Evolutionary conservation across 2,797 vertebrate genomes (phyloP).

Genomic region (Tympanoctomys barrerae): DNA sequence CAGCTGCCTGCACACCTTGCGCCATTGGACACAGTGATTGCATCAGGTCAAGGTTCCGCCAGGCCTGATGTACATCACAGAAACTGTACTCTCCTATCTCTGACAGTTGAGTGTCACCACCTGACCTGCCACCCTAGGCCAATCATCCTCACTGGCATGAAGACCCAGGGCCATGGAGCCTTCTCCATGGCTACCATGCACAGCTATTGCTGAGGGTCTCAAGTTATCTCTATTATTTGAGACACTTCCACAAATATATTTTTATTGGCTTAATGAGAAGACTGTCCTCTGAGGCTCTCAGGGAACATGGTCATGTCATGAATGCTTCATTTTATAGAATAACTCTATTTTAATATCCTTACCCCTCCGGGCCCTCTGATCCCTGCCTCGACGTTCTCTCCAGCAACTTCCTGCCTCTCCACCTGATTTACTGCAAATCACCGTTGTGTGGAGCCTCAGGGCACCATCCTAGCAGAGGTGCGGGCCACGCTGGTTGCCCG

Average conservation of each 20-base stretch:
- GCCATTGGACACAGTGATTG: background rate
- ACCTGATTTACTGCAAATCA: conserved; percentile 14
- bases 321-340: background rate
- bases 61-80: background rate
- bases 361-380: background rate
- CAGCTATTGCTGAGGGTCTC: background rate
- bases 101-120: background rate
- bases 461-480: background rate
- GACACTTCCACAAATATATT: background rate
- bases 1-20: background rate
- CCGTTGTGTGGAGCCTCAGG: background rate
- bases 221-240: background rate
- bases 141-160: background rate
- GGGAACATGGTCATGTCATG: background rate
- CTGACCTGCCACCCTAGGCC: background rate
- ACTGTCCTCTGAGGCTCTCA: background rate
- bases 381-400: background rate
- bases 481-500: background rate
- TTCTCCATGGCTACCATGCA: background rate
- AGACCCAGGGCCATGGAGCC: background rate
- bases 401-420: background rate
- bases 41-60: background rate
- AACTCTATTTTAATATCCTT: background rate
- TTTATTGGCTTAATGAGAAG: background rate
- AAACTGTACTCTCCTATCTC: background rate